A percentile compares a stretch with the other conserved stretches of the same genome.
phyloP scores from a whole-genome alignment of 2,797 vertebrate species.

The Xenentodon cancila region DNA sequence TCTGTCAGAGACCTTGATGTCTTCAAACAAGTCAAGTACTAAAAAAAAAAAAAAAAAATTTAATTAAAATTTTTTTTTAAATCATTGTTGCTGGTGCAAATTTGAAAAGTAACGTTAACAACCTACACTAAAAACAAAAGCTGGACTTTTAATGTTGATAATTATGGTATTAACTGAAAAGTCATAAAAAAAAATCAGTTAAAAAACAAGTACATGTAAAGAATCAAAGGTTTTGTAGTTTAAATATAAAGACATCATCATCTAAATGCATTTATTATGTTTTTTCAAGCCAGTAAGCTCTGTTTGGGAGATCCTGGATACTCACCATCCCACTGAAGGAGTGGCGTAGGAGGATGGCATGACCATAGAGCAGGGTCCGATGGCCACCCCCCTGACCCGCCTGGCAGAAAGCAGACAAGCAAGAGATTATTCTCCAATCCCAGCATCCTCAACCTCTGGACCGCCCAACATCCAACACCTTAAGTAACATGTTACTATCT shows the following conservation, averaged over 20 bases:
- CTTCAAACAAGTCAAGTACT: constrained; percentile 98
- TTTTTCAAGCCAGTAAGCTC: no score
- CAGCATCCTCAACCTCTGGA: constrained; percentile 9
- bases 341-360: constrained; percentile 96
- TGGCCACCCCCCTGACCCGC: constrained; percentile 95
- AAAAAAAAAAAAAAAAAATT: constrained; percentile 41
- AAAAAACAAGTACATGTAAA: neutral
- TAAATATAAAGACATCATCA: no score
- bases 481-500: constrained; percentile 6
- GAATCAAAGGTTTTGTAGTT: no score
- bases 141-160: constrained; percentile 6
- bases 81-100: constrained; percentile 1
- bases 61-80: no score
- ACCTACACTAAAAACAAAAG: neutral
- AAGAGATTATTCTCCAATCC: constrained; percentile 15
- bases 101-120: neutral
- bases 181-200: constrained; percentile 1
- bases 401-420: constrained; percentile 70
- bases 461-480: neutral
- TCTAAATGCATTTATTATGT: neutral
- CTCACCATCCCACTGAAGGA: constrained; percentile 98
- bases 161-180: constrained; percentile 22
- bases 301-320: constrained; percentile 4
- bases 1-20: constrained; percentile 97
- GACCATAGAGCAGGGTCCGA: constrained; percentile 96